Percentiles rank a stretch among this genome's conserved stretches.
Evolutionary conservation across 2,797 vertebrate species (phyloP).

Genomic region (Austrolebias charrua): DNA sequence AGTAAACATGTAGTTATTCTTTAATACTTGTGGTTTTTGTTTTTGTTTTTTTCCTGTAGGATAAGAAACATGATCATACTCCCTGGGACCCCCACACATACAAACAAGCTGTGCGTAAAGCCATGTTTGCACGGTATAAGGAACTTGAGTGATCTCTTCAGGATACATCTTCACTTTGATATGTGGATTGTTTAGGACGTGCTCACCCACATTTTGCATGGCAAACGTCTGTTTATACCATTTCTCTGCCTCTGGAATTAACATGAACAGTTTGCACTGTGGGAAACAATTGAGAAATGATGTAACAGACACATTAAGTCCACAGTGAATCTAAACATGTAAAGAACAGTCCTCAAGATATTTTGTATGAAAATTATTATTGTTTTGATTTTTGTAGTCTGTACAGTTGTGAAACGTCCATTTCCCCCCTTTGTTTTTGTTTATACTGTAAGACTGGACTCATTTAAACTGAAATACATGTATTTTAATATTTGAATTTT

Average conservation of each 20-base stretch:
- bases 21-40: background rate
- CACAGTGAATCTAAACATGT: background rate
- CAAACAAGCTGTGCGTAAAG: slow-evolving; percentile 92
- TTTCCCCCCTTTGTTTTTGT: slow-evolving; percentile 19
- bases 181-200: slow-evolving; percentile 26
- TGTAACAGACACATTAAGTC: background rate
- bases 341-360: slow-evolving; percentile 8
- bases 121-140: slow-evolving; percentile 98
- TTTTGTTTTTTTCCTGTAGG: slow-evolving; percentile 68
- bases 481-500: slow-evolving; percentile 58
- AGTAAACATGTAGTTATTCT: no score
- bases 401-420: slow-evolving; percentile 41
- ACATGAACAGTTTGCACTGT: background rate
- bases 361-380: slow-evolving; percentile 47
- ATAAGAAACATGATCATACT: slow-evolving; percentile 81
- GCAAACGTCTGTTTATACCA: slow-evolving; percentile 27
- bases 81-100: slow-evolving; percentile 88
- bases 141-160: slow-evolving; percentile 86
- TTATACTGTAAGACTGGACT: slow-evolving; percentile 34
- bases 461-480: slow-evolving; percentile 40
- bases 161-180: slow-evolving; percentile 32
- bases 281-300: background rate
- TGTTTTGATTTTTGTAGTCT: slow-evolving; percentile 38
- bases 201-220: slow-evolving; percentile 14
- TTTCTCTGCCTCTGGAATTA: slow-evolving; percentile 20